Base-by-base conservation (phyloP, 2,113 vertebrate species). In the Nannospalax galili region DNA sequence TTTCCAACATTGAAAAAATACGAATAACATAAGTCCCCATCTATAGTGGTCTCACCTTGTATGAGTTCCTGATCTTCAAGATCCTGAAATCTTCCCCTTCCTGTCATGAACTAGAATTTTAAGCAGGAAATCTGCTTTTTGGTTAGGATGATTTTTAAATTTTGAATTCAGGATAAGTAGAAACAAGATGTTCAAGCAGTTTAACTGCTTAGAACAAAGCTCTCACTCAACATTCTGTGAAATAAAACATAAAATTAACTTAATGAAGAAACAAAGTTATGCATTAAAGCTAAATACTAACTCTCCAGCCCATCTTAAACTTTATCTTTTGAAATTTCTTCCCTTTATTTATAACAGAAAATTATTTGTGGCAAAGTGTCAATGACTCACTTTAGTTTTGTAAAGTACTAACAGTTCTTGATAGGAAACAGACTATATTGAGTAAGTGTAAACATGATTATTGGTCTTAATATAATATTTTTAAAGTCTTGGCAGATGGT, bases 401-500 rank as follows among this genome's bases (percentile, higher is more conserved):
- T 90, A 75, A 96, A 94, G 90, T 52, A 88, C 91, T 56, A 94
- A 88, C 90, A 92, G 94, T 95, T 97, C 93, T 95, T 20, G 15
- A 90, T 90, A 93, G 73, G 70, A 95, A 97, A 60, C 32, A 74
- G 86, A 86, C 94, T 96, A 96, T 96, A 97, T 73, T 95, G 91
- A 92, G 95, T 89, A 95, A 95, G 95, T 91, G 81, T 45, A 93
- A 97, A 73, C 85, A 88, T 90, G 92, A 96, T 97, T 96, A 97
- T 98, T 98, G 97, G 90, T 94, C 93, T 97, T 97, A 97, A 97
- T 95, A 95, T 87, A 84, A 86, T 91, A 96, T 97, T 96, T 97
- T 95, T 89, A 96, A 94, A 97, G 87, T 82, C 42, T 56, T 91
- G 90, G 90, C 97, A 97, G 96, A 97, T 97, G 97, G 96, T 92